A percentile compares a stretch with the other conserved stretches of the same genome.
phyloP scores from a whole-genome alignment of 2,888 invertebrate species.

The Erannis defoliaria region DNA sequence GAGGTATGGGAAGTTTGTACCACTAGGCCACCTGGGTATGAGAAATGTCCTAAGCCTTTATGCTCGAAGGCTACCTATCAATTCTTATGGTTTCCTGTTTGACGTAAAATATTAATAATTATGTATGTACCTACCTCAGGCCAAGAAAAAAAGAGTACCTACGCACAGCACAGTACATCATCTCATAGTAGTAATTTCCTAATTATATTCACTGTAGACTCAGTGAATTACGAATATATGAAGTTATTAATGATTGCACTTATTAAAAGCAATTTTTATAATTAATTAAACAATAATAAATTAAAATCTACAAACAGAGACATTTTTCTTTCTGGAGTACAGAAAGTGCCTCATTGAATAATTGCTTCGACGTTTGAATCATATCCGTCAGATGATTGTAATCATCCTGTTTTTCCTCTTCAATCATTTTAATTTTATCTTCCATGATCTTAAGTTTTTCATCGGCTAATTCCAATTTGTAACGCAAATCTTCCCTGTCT shows the following conservation, averaged over 20 bases:
- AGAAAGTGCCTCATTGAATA: conserved; percentile 83
- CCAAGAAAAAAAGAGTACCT: too few relatives aligned
- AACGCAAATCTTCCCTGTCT: conserved; percentile 76
- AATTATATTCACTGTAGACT: too few relatives aligned
- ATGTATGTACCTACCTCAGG: too few relatives aligned
- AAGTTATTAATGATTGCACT: neutral
- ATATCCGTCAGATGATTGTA: conserved; percentile 83
- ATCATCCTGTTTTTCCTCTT: conserved; percentile 88
- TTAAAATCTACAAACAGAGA: conserved; percentile 63
- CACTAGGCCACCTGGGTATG: too few relatives aligned
- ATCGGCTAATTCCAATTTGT: conserved; percentile 87
- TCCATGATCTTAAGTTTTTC: conserved; percentile 89
- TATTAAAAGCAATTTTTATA: conserved; percentile 41
- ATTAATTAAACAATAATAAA: conserved; percentile 41
- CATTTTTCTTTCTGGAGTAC: conserved; percentile 79
- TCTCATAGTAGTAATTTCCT: too few relatives aligned
- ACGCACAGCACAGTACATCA: too few relatives aligned
- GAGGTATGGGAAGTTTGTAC: too few relatives aligned
- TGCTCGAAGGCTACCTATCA: too few relatives aligned
- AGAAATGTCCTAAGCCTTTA: too few relatives aligned
- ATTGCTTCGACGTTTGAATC: conserved; percentile 85
- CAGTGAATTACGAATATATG: too few relatives aligned
- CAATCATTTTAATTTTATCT: conserved; percentile 87
- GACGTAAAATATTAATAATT: too few relatives aligned
- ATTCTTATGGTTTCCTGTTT: too few relatives aligned